Percentiles rank a stretch among this genome's conserved stretches.
These are phyloP conservation scores for Otus sunia DNA, from an alignment of 2,113 vertebrate species.

Conservation along the genomic window DNA sequence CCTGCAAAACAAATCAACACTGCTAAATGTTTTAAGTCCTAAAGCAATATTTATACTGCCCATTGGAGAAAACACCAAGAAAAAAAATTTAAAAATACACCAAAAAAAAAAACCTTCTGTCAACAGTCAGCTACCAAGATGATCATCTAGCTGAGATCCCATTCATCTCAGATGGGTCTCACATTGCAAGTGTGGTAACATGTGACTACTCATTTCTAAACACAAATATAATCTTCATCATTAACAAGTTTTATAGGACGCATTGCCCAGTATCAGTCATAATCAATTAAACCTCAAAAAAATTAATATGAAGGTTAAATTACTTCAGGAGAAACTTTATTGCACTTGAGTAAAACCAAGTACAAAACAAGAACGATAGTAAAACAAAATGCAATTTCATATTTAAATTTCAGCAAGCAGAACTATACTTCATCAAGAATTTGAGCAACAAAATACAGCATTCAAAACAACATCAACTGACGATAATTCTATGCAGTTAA, in stretches of 20 bases:
- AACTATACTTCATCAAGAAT: not conserved
- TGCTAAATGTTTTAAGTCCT: not conserved
- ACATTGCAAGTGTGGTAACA: not conserved
- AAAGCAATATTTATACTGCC: not conserved
- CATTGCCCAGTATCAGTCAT: not conserved
- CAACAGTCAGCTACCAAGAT: not conserved
- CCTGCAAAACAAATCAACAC: not conserved
- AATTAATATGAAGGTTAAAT: not conserved
- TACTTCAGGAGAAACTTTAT: not conserved
- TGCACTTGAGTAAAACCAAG: not conserved
- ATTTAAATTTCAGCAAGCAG: not conserved
- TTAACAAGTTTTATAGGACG: not conserved
- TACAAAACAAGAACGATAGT: not conserved
- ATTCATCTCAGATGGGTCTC: not conserved
- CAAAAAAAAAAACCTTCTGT: not conserved
- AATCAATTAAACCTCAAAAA: not conserved
- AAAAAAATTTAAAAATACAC: not conserved
- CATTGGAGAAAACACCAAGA: not conserved
- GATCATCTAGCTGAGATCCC: not conserved
- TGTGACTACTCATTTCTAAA: not conserved
- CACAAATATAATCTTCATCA: not conserved
- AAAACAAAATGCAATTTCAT: not conserved
- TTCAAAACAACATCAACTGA: not conserved
- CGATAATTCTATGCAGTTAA: not conserved
- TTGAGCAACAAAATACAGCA: not conserved